Evolutionary conservation across 2,888 invertebrate species (phyloP), one percentile per base, ranked within the genome.

Genomic region (Melitaea athalia): DNA sequence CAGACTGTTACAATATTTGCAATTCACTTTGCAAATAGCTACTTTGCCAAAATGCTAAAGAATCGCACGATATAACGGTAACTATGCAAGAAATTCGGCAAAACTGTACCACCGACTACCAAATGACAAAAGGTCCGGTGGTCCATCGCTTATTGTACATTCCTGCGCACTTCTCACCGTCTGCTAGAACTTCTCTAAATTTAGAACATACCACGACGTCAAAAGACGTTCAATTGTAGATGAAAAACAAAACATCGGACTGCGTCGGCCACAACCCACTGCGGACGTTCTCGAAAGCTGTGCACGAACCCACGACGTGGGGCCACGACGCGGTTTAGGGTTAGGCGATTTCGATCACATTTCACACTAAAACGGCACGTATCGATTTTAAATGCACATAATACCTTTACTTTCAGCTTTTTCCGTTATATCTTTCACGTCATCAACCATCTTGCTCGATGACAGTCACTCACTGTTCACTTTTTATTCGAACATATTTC

Each of bases 371-470:
- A 90, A 88, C 87, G 79, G 79, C 88, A 90, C 90, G 81, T 86
- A 88, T 83, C 72, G 84, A 87, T 84, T 85, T 85, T 83, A 87
- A 89, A 87, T 87, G 81, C 89, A 89, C 89, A 82, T 84, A 84
- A 85, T 92, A 92, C 92, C 92, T 92, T 90, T 91, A 84, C 87
- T 90, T 88, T 92, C 92, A 87, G 91, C 91, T 88, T 89, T 90
- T 91, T 91, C 92, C 82, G 85, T 85, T 87, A 89, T 86, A 87
- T 92, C 87, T 88, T 86, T 89, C 91, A 90, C 92, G 89, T 92
- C 92, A 91, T 92, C 92, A 89, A 91, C 92, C 92, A 92, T 92
- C 87, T 92, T 92, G 92, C 91, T 88, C 83, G 88, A 88, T 91
- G 91, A 92, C 91, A 91, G 88, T 88, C 89, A 90, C 89, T 88